Evolutionary conservation across 2,797 vertebrate species (phyloP).

Genomic region (Halcyon leucocephala): DNA sequence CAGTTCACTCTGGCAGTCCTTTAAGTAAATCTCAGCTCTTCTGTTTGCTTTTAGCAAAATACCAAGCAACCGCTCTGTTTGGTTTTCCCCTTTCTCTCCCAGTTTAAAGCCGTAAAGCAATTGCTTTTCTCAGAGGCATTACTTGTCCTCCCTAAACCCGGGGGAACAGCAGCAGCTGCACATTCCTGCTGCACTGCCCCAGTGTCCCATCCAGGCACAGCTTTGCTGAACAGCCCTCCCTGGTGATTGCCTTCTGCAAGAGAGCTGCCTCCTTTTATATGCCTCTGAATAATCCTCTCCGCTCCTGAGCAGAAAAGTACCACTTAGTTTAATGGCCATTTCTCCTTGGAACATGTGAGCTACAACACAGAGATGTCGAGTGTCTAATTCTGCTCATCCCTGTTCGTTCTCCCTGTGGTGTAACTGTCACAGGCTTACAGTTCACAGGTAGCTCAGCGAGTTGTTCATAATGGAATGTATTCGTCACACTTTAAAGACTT

Average conservation of each 20-base stretch:
- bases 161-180: neutral
- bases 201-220: neutral
- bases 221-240: neutral
- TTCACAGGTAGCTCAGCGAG: neutral
- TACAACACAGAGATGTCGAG: neutral
- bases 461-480: neutral
- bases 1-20: neutral
- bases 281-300: neutral
- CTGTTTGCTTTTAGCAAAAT: neutral
- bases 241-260: neutral
- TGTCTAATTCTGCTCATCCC: neutral
- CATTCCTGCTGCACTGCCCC: neutral
- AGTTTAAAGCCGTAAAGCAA: neutral
- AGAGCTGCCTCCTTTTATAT: neutral
- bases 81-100: neutral
- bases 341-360: neutral
- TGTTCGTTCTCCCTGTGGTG: neutral
- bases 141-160: neutral
- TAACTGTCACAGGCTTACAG: neutral
- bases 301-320: neutral
- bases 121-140: neutral
- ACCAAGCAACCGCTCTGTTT: neutral
- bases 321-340: neutral
- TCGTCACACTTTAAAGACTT: neutral
- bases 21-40: slow-evolving; percentile 6